These are phyloP conservation scores for Drosophila acutilabella DNA, from an alignment of 2,888 invertebrate genomes.

Conservation along the genomic window DNA sequence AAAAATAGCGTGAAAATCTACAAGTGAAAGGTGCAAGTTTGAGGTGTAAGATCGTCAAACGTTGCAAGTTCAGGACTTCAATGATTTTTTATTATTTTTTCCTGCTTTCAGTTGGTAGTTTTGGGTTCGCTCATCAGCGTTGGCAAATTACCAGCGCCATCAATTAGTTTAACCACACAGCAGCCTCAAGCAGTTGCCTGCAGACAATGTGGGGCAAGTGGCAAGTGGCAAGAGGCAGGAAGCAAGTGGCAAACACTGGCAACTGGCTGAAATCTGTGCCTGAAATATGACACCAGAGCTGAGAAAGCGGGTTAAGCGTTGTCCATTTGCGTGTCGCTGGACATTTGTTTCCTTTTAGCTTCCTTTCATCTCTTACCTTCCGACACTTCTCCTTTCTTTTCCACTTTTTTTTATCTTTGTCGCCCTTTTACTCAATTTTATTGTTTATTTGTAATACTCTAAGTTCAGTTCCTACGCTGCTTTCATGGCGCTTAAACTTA, in stretches of 20 bases:
- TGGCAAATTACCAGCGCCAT: conserved; percentile 71
- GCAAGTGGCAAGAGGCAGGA: neutral
- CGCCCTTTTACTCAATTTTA: neutral
- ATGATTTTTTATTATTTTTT: neutral
- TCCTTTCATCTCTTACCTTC: neutral
- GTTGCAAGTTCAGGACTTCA: neutral
- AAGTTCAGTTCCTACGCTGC: neutral
- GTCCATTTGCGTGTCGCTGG: conserved; percentile 74
- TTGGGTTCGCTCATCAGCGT: conserved; percentile 27
- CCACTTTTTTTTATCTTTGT: neutral
- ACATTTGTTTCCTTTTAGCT: conserved; percentile 37
- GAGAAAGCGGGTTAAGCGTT: conserved; percentile 56
- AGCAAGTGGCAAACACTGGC: conserved; percentile 3
- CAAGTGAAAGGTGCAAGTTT: neutral
- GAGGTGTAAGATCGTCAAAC: neutral
- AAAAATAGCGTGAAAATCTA: neutral
- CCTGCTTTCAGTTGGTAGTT: conserved; percentile 17
- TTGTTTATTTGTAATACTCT: neutral
- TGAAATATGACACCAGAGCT: conserved; percentile 66
- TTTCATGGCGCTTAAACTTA: neutral
- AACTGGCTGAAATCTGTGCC: conserved; percentile 37
- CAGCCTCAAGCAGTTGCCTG: conserved; percentile 9
- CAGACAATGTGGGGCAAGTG: neutral
- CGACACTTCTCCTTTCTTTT: neutral
- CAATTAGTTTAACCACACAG: conserved; percentile 55